Evolutionary conservation across 2,888 invertebrate species (phyloP).

Genomic region (Tenthredo scrophulariae): DNA sequence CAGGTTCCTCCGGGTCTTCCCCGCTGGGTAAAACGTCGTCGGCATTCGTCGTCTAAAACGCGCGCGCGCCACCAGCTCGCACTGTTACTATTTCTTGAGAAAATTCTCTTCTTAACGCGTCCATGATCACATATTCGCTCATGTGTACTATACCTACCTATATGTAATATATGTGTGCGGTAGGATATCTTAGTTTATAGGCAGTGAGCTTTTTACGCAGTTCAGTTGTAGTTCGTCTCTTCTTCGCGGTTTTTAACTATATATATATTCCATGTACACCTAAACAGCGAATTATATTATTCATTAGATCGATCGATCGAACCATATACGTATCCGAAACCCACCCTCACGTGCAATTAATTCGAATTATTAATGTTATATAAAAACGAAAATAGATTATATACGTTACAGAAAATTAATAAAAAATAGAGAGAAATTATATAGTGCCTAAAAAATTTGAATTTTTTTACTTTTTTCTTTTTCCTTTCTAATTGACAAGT

Average conservation of each 20-base stretch:
- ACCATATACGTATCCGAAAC: no score
- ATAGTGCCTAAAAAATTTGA: neutral
- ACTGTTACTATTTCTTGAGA: conserved; percentile 13
- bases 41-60: conserved; percentile 20
- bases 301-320: no score
- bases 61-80: conserved; percentile 23
- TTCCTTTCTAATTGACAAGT: neutral
- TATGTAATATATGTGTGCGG: neutral
- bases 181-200: neutral
- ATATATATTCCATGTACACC: no score
- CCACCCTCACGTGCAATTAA: no score
- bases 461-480: neutral
- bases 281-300: neutral
- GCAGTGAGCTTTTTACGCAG: conserved; percentile 9
- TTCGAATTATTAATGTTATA: no score
- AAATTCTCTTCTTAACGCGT: neutral
- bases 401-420: neutral
- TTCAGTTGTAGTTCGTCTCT: neutral
- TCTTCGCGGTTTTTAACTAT: neutral
- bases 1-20: neutral
- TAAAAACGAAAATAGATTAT: neutral
- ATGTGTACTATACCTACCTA: neutral
- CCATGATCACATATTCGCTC: neutral
- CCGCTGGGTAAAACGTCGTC: neutral
- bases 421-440: neutral